Base-by-base conservation (phyloP, 2,797 vertebrate genomes). In the Diglossa cyanea region DNA sequence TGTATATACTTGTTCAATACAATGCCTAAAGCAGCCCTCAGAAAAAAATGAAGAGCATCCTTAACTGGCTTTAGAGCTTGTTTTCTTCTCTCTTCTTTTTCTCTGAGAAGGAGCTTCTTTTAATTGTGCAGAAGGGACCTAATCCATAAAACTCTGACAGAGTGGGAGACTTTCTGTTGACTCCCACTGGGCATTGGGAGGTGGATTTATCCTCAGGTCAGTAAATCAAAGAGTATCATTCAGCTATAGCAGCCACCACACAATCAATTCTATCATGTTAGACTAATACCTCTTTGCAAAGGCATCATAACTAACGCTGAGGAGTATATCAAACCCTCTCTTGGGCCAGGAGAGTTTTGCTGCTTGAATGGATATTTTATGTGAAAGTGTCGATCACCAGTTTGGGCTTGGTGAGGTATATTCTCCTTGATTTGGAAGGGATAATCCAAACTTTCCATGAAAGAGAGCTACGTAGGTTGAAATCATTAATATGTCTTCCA, bases 1-100 rank as follows among this genome's bases (percentile, higher is more conserved):
- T 94, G 84, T 77, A 75, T 82, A 47, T 30, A 72, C 73, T 96
- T 83, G 17, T 91, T 96, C 92, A 92, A 96, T 84, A 88, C 77
- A 73, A 74, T 53, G 68, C 77, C 39, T 96, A 91, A 83, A 95
- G 93, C 55, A 57, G 71, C 66, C 47, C 55, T 86, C 11, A 11
- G 31, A 24, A 92, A 66, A 72, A 65, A 24, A 24, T 9, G 0
- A 65, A 31, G 4, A 77, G 15, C 28, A 65, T 44, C 30, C 58
- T 88, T 84, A 79, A 48, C 26, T 53, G 47, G 8, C 86, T 80
- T n/a, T 74, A 42, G 44, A 71, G 48, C 7, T 78, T 83, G 20
- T 58, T 83, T 61, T 82, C 33, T 42, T 90, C n/a, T 81, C 39
- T 82, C 1, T 78, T 60, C 13, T 50, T 28, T 85, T 73, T 68